These are phyloP conservation scores for Diplogasteroides magnus DNA, from an alignment of 1,140 invertebrate genomes.

Conservation along the genomic window DNA sequence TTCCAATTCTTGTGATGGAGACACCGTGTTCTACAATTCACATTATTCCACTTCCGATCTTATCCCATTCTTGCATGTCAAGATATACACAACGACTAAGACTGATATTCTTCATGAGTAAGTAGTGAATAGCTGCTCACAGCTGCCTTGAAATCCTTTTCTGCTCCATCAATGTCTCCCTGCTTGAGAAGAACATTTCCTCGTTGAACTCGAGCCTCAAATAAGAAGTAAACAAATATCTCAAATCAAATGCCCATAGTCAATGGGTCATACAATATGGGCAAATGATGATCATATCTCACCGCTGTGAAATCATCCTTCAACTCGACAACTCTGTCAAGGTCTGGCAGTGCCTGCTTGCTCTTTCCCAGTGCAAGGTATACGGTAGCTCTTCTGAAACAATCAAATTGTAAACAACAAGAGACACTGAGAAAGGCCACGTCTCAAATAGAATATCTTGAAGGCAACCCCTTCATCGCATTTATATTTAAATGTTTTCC, in stretches of 20 bases:
- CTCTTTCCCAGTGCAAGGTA: constrained; percentile 92
- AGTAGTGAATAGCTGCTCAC: constrained; percentile 63
- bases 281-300: constrained; percentile 43
- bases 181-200: constrained; percentile 68
- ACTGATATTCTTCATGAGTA: constrained; percentile 46
- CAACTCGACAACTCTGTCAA: constrained; percentile 81
- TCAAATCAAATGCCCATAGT: too few species aligned
- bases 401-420: too few species aligned
- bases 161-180: constrained; percentile 68
- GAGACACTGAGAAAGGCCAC: too few species aligned
- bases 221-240: constrained; percentile 19
- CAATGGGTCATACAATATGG: constrained; percentile 15
- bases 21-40: constrained; percentile 57
- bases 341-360: constrained; percentile 85
- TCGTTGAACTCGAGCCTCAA: constrained; percentile 74
- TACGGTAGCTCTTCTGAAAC: constrained; percentile 73
- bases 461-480: too few species aligned
- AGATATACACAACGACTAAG: too few species aligned
- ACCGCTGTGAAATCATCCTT: constrained; percentile 86
- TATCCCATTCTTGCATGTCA: constrained; percentile 62
- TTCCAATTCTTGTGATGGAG: background rate
- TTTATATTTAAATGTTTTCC: too few species aligned
- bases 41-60: constrained; percentile 70
- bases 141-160: constrained; percentile 67
- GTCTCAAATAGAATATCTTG: too few species aligned